Conservation (phyloP, 2,888 invertebrate genomes). For the Morpho achilles region DNA sequence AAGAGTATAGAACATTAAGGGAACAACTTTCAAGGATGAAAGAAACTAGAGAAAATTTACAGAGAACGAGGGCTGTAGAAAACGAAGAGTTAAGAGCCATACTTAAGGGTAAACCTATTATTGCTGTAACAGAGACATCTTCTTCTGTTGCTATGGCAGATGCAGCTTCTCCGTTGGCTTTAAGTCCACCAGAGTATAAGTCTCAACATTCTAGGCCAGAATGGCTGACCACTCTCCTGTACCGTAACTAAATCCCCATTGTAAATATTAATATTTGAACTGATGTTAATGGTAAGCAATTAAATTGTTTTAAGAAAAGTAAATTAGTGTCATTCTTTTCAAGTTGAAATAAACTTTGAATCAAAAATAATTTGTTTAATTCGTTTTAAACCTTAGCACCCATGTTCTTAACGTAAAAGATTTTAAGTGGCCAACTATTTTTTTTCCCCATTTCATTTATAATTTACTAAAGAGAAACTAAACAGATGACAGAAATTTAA, state of each 20-base stretch:
- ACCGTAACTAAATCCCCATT: conserved; percentile 55
- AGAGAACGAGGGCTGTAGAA: conserved; percentile 63
- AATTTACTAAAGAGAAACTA: too few species aligned
- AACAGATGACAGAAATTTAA: too few species aligned
- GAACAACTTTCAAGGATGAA: conserved; percentile 90
- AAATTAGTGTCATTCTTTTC: conserved; percentile 55
- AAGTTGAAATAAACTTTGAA: conserved; percentile 67
- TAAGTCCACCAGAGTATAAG: conserved; percentile 65
- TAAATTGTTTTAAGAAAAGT: conserved; percentile 62
- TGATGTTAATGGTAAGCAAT: conserved; percentile 58
- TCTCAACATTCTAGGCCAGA: conserved; percentile 62
- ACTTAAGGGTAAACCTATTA: conserved; percentile 77
- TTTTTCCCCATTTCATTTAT: too few species aligned
- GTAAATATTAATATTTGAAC: conserved; percentile 55
- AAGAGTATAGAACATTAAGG: conserved; percentile 87
- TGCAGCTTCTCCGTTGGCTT: conserved; percentile 61
- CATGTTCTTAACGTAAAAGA: too few species aligned
- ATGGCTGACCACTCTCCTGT: conserved; percentile 67
- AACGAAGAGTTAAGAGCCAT: conserved; percentile 76
- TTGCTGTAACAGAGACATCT: conserved; percentile 70
- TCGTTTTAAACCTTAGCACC: not conserved
- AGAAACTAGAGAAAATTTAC: conserved; percentile 85
- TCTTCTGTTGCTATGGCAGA: conserved; percentile 65
- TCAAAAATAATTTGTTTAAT: conserved; percentile 19
- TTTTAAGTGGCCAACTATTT: too few species aligned